These are phyloP conservation scores for Tragelaphus strepsiceros DNA, from an alignment of 2,113 vertebrate genomes.

Conservation along the genomic window DNA sequence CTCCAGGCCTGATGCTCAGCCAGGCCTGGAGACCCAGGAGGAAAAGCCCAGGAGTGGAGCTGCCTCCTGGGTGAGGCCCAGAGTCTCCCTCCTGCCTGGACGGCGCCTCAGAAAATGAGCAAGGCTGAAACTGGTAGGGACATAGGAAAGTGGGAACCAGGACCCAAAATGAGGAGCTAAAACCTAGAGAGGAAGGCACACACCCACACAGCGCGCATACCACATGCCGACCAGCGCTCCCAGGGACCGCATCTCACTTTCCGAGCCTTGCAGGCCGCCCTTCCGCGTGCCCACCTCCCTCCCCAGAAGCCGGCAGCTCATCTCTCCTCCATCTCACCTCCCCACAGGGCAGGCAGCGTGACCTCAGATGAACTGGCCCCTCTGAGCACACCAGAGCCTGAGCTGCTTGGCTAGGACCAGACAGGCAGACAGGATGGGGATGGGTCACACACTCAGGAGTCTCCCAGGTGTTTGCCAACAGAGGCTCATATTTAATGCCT, in stretches of 20 bases:
- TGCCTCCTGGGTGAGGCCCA: not conserved
- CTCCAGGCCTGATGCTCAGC: not conserved
- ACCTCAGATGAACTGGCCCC: not conserved
- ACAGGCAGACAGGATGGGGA: not conserved
- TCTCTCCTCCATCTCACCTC: no score
- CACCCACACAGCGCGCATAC: not conserved
- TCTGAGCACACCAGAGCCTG: not conserved
- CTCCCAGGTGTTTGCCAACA: not conserved
- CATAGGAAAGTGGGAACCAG: conserved; percentile 5
- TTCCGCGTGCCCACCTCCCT: not conserved
- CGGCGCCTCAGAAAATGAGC: not conserved
- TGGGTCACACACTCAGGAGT: not conserved
- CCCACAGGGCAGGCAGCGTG: not conserved
- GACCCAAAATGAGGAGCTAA: conserved; percentile 5
- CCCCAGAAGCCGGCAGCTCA: not conserved
- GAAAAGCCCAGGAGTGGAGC: not conserved
- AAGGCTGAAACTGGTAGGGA: conserved; percentile 26
- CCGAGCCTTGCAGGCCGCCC: not conserved
- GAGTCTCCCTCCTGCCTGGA: not conserved
- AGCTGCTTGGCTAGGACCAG: not conserved
- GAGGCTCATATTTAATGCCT: not conserved
- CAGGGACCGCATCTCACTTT: not conserved
- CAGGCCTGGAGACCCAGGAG: not conserved
- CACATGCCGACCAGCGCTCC: not conserved
- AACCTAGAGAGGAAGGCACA: conserved; percentile 34